A percentile compares a stretch with the other conserved stretches of the same genome.
These are phyloP conservation scores for Ornithorhynchus anatinus DNA, from an alignment of 2,113 vertebrate species.

Conservation along the genomic window DNA sequence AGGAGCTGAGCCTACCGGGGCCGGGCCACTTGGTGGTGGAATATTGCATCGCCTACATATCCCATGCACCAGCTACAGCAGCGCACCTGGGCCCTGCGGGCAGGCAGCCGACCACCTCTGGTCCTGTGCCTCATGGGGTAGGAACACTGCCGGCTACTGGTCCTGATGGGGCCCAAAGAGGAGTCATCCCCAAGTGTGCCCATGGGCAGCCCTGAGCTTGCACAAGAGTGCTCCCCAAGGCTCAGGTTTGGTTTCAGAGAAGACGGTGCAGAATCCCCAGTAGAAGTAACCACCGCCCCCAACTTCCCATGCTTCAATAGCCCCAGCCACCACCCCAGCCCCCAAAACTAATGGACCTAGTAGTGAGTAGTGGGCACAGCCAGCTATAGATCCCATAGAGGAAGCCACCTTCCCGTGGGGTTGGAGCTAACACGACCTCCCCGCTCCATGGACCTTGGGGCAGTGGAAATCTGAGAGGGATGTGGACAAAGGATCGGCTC, in stretches of 20 bases:
- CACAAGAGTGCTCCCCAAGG: too few relatives aligned
- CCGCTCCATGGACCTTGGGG: too few relatives aligned
- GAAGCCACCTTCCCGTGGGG: too few relatives aligned
- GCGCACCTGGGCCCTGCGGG: neutral
- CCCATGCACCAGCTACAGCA: neutral
- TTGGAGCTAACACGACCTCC: too few relatives aligned
- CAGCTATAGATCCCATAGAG: too few relatives aligned
- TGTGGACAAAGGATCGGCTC: too few relatives aligned
- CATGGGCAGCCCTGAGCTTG: neutral
- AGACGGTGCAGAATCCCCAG: neutral
- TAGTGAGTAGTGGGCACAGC: too few relatives aligned
- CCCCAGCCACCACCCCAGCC: neutral
- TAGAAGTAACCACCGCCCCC: too few relatives aligned
- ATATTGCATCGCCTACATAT: neutral
- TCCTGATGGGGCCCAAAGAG: neutral
- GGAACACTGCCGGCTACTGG: neutral
- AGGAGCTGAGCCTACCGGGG: neutral
- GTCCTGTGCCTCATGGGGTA: neutral
- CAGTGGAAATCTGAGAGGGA: too few relatives aligned
- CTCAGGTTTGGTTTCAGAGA: neutral
- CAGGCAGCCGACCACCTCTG: neutral
- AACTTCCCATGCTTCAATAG: neutral
- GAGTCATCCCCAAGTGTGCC: too few relatives aligned
- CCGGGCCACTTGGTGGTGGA: neutral
- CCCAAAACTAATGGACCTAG: too few relatives aligned